Base-by-base conservation (phyloP, 2,797 vertebrate genomes). In the Alfaro cultratus region DNA sequence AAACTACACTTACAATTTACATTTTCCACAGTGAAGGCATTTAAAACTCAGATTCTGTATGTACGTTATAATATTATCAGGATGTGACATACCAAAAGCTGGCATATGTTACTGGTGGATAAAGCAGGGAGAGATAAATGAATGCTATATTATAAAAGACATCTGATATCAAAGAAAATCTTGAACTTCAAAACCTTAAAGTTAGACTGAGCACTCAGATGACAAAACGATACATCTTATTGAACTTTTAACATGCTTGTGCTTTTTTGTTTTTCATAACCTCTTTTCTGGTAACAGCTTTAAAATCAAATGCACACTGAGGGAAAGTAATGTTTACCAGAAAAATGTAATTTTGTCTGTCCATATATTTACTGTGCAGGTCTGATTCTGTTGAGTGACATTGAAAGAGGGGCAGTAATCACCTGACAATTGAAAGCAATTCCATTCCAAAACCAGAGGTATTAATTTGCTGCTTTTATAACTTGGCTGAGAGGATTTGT, bases 401-500 rank as follows among this genome's bases (percentile, higher is more conserved):
- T 12, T 55, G 39, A 75, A 75, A 75, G 8, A n/a, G 49, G 11
- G 11, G 7, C 39, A 41, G 23, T 74, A 26, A 39, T 74, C 73
- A 26, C 8, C 26, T 51, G 21, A 36, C 34, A 60, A 62, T 60
- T 31, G 26, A 26, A 75, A 60, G 26, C 41, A 3, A 36, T 11
- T 57, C 43, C 55, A 45, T 62, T 75, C n/a, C 5, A 43, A 62
- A 62, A 62, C 16, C 53, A 75, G 16, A 43, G 41, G 43, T 72
- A 72, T 76, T 76, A 39, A 74, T 77, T 76, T 76, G 29, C 55
- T 47, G 75, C 75, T 76, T 64, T 76, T 64, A 46, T 64, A 76
- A 26, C 57, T 47, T 64, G 57, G 75, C 57, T 77, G 60, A 49
- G 29, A 71, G 49, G 23, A 55, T 55, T 77, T 47, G 26, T 45